Percentiles rank a stretch among this genome's conserved stretches.
These are phyloP conservation scores for Echeneis naucrates DNA, from an alignment of 2,797 vertebrate species.

Conservation along the genomic window DNA sequence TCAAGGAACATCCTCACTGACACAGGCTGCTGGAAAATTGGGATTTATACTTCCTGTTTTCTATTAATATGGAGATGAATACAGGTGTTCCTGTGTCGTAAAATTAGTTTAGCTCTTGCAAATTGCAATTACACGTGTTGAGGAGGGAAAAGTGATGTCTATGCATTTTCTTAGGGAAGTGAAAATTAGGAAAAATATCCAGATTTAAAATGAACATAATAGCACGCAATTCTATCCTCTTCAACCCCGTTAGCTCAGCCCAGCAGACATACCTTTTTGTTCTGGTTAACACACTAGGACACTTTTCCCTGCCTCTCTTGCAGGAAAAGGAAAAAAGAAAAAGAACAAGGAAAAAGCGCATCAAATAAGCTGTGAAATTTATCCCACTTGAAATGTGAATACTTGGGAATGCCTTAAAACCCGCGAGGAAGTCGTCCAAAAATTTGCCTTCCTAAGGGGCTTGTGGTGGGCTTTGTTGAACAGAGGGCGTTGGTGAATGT, in stretches of 20 bases:
- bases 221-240: constrained; percentile 70
- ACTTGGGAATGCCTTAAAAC: constrained; percentile 80
- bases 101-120: constrained; percentile 88
- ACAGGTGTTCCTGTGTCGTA: constrained; percentile 86
- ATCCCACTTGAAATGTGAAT: constrained; percentile 75
- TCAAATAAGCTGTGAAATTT: constrained; percentile 79
- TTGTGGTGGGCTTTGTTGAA: constrained; percentile 63
- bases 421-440: constrained; percentile 79
- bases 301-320: constrained; percentile 63
- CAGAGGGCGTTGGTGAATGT: constrained; percentile 62
- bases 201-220: constrained; percentile 81
- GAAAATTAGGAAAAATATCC: constrained; percentile 75
- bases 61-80: constrained; percentile 90
- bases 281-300: constrained; percentile 71
- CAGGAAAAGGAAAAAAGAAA: constrained; percentile 21
- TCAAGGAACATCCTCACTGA: constrained; percentile 87
- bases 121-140: constrained; percentile 85
- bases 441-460: constrained; percentile 66
- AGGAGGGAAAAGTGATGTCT: constrained; percentile 64
- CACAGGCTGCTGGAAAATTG: constrained; percentile 86
- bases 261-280: constrained; percentile 78
- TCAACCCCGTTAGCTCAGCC: constrained; percentile 63
- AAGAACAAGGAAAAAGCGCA: constrained; percentile 52
- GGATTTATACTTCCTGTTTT: constrained; percentile 89
- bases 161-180: constrained; percentile 64